Conservation (phyloP, 2,888 invertebrate species). For the Lucinisca nassula region DNA sequence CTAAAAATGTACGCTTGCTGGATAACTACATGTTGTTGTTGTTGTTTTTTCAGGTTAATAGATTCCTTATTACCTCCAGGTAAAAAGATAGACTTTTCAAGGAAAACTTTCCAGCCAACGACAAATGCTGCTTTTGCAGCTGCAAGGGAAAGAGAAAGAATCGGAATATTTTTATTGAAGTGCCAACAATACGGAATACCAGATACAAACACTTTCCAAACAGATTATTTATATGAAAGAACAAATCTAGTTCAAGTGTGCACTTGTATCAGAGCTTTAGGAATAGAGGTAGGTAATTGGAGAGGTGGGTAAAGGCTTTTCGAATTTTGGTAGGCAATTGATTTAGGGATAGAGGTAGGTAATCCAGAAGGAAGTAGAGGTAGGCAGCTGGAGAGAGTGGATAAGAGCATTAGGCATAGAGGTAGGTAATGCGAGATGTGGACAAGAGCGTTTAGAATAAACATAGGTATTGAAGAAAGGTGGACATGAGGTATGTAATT, state of each 20-base stretch:
- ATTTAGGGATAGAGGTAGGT: no score
- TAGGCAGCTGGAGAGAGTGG: no score
- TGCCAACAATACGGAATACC: slow-evolving; percentile 78
- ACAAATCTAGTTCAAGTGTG: slow-evolving; percentile 82
- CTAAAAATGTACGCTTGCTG: no score
- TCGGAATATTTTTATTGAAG: slow-evolving; percentile 76
- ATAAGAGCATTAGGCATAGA: no score
- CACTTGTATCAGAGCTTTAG: slow-evolving; percentile 80
- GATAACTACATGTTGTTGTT: no score
- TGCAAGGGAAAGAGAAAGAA: slow-evolving; percentile 78
- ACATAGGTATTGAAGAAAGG: no score
- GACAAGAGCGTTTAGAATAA: no score
- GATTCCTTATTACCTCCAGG: slow-evolving; percentile 70
- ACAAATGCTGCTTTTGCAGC: slow-evolving; percentile 72
- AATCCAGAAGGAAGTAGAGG: no score
- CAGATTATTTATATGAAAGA: slow-evolving; percentile 82
- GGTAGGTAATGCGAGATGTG: no score
- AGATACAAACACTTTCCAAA: slow-evolving; percentile 78
- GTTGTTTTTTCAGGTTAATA: slow-evolving; percentile 72
- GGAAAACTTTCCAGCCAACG: slow-evolving; percentile 73
- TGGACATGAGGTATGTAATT: no score
- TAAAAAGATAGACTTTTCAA: slow-evolving; percentile 72
- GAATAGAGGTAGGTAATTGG: slow-evolving; percentile 81
- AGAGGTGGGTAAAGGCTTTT: no score
- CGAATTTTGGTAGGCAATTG: no score